phyloP scores from a whole-genome alignment of 2,888 invertebrate species.

The Lycia hirtaria region DNA sequence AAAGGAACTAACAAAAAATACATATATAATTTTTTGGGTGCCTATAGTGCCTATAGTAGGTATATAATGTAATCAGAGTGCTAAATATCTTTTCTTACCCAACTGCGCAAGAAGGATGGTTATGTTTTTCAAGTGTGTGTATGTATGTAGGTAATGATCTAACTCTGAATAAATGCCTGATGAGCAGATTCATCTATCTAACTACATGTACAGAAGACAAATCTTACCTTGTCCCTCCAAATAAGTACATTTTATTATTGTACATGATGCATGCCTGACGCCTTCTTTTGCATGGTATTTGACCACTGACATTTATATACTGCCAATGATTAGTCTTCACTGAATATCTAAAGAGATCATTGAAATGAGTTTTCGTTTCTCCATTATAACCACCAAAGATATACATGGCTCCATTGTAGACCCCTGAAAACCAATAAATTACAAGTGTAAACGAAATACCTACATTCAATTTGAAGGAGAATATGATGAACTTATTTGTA shows the following conservation, averaged over 20 bases:
- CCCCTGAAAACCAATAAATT: conserved; percentile 86
- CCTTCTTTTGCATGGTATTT: conserved; percentile 87
- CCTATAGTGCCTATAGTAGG: too few relatives aligned
- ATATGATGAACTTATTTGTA: too few relatives aligned
- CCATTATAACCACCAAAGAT: conserved; percentile 97
- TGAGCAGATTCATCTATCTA: too few relatives aligned
- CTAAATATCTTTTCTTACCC: too few relatives aligned
- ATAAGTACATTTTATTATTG: conserved; percentile 90
- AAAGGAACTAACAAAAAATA: too few relatives aligned
- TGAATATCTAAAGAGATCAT: conserved; percentile 92
- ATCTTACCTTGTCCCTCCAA: conserved; percentile 94
- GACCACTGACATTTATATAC: conserved; percentile 84
- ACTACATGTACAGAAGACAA: neutral
- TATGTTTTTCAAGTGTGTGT: too few relatives aligned
- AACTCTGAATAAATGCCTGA: too few relatives aligned
- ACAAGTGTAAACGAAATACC: neutral
- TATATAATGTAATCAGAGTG: too few relatives aligned
- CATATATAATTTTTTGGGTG: too few relatives aligned
- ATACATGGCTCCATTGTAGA: conserved; percentile 91
- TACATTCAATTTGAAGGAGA: too few relatives aligned
- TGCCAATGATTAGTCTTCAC: conserved; percentile 87
- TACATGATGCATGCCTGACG: conserved; percentile 93
- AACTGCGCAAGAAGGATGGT: too few relatives aligned
- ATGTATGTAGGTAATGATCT: too few relatives aligned
- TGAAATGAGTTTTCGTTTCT: conserved; percentile 90